Percentiles rank a stretch among this genome's conserved stretches.
Conservation (phyloP, 2,797 vertebrate species). For the Steatocranus sp. region DNA sequence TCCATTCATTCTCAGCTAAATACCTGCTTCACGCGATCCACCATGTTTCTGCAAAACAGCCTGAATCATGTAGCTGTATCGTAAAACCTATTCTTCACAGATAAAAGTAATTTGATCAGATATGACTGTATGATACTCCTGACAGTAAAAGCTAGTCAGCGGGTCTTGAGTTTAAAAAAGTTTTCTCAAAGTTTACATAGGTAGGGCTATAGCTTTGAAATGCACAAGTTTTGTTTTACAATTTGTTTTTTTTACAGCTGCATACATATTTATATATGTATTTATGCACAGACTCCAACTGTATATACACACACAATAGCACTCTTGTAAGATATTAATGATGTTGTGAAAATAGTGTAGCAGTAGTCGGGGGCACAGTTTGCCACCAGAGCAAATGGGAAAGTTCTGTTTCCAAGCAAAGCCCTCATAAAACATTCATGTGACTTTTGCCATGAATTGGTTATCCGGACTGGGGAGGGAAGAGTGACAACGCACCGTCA, state of each 20-base stretch:
- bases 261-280: background rate
- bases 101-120: background rate
- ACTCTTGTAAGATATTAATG: conserved; percentile 13
- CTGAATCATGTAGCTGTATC: background rate
- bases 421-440: conserved; percentile 58
- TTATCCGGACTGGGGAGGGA: background rate
- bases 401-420: conserved; percentile 50
- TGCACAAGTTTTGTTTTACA: background rate
- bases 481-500: conserved; percentile 1
- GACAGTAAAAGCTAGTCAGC: background rate
- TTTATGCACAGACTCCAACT: background rate
- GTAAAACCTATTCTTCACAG: background rate
- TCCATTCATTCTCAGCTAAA: background rate
- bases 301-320: background rate
- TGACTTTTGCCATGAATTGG: conserved; percentile 21
- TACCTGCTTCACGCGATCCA: background rate
- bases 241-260: background rate
- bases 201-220: background rate
- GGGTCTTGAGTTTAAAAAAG: background rate
- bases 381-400: conserved; percentile 55
- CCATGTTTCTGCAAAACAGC: background rate
- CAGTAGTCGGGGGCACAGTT: conserved; percentile 14
- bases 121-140: background rate
- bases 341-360: conserved; percentile 27
- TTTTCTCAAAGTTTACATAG: background rate